Conservation (phyloP, 1,140 invertebrate species). For the Lysiphlebus fabarum region DNA sequence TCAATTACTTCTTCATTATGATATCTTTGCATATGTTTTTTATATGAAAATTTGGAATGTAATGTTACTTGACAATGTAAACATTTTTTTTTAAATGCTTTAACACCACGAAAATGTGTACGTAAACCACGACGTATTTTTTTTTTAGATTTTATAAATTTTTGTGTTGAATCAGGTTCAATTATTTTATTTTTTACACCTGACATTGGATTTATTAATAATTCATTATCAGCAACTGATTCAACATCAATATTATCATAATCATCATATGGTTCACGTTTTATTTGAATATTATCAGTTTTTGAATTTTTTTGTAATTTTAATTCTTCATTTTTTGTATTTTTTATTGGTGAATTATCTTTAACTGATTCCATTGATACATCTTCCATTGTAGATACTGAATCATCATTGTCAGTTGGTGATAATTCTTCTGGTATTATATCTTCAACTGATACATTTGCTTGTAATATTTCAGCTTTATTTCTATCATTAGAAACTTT, state of each 20-base stretch:
- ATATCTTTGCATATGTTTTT: slow-evolving; percentile 13
- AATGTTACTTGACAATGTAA: slow-evolving; percentile 30
- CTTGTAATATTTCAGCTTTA: too few species aligned
- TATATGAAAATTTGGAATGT: slow-evolving; percentile 9
- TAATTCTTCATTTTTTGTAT: too few species aligned
- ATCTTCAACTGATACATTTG: too few species aligned
- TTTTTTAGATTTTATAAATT: slow-evolving; percentile 27
- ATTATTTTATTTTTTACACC: slow-evolving; percentile 28
- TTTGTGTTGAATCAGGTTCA: slow-evolving; percentile 49
- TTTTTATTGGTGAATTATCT: too few species aligned
- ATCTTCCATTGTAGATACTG: too few species aligned
- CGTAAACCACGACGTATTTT: slow-evolving; percentile 37
- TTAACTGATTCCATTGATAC: too few species aligned
- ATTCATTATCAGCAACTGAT: slow-evolving; percentile 32
- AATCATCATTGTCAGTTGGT: too few species aligned
- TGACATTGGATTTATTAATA: slow-evolving; percentile 43
- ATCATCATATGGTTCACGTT: slow-evolving; percentile 21
- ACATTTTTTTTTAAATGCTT: slow-evolving; percentile 45
- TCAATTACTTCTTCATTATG: background rate
- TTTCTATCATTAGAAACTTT: too few species aligned
- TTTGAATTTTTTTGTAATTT: too few species aligned
- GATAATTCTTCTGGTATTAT: too few species aligned
- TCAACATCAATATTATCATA: slow-evolving; percentile 39
- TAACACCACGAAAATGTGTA: slow-evolving; percentile 43
- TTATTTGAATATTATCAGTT: background rate